Evolutionary conservation across 2,888 invertebrate genomes (phyloP), one percentile per base, ranked within the genome.

Genomic region (Netelia virgata): DNA sequence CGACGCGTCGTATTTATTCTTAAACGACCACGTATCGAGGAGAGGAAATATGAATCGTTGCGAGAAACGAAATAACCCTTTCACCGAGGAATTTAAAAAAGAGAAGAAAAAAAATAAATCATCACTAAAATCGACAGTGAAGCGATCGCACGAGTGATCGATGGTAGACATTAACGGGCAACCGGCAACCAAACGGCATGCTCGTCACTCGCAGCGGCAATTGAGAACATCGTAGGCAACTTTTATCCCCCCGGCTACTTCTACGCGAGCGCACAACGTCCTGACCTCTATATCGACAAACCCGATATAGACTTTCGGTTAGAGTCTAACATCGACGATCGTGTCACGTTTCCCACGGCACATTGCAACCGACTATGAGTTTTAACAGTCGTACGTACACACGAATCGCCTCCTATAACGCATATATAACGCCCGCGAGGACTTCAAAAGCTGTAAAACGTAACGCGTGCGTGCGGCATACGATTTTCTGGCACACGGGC

Each of bases 291-390:
- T 84, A 82, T 84, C 82, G 84, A 82, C 78, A 78, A 36, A 57
- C 78, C 78, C 70, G 84, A 84, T 82, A 84, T 82, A 84, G 82
- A 84, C 82, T 82, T 84, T 84, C 78, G 82, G 78, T 73, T 86
- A 82, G 80, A 78, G 86, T 90, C 91, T 88, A 88, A 86, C 86
- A 90, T 64, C 87, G 87, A 88, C 72, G 87, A 86, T 74, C 89
- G 89, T 89, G 90, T 91, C 90, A 87, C 88, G 88, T 89, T 90
- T 91, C 91, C 90, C 91, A 91, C 91, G 91, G 89, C 90, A 82
- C 88, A 73, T 75, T 78, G 81, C 82, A 70, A 73, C 18, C 50
- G 55, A 82, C 86, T 68, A 68, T 66, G 18, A 18, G 68, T 82
- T 73, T 73, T 57, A 89, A 88, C 86, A 83, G 79, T 77, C 53